A percentile compares a stretch with the other conserved stretches of the same genome.
Conservation (phyloP, 2,113 vertebrate genomes). For the Lathamus discolor region DNA sequence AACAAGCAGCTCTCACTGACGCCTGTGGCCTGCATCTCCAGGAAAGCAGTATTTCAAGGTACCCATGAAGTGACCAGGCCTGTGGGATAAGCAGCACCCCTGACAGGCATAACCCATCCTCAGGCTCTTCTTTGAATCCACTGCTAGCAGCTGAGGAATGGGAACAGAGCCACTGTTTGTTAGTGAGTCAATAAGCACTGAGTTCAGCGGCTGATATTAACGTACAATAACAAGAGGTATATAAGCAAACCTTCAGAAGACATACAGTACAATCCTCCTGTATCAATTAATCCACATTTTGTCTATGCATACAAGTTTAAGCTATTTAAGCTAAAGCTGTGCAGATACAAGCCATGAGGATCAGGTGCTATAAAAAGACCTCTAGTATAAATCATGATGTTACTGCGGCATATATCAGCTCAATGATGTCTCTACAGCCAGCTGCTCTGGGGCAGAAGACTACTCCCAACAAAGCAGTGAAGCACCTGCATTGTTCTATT, state of each 20-base stretch:
- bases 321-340: background rate
- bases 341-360: background rate
- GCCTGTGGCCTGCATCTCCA: background rate
- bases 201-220: background rate
- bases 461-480: background rate
- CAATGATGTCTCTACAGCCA: background rate
- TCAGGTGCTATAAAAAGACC: background rate
- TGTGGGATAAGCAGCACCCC: background rate
- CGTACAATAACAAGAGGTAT: background rate
- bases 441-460: background rate
- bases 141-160: background rate
- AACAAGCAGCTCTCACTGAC: background rate
- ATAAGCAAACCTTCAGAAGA: background rate
- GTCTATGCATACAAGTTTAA: background rate
- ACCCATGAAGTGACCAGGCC: background rate
- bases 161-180: background rate
- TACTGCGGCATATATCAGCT: background rate
- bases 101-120: background rate
- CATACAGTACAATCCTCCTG: background rate
- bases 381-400: background rate
- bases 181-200: rapidly evolving
- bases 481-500: background rate
- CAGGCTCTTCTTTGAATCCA: background rate
- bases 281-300: background rate
- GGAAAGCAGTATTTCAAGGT: background rate